Evolutionary conservation across 2,113 vertebrate genomes (phyloP).

Genomic region (Rhinolophus ferrumequinum): DNA sequence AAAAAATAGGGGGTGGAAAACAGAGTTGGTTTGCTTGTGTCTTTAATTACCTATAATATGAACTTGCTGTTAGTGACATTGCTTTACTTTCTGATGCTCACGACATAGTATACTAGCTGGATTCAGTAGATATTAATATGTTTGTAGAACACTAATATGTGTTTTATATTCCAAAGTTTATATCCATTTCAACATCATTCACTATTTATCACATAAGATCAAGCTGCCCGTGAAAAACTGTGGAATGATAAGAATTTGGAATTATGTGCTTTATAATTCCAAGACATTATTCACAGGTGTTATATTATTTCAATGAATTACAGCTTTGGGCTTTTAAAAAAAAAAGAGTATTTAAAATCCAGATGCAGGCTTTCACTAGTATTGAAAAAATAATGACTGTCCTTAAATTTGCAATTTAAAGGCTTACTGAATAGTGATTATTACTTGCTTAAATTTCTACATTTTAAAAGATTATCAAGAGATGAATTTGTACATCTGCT

Average conservation of each 20-base stretch:
- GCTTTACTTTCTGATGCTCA: neutral
- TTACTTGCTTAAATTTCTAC: slow-evolving; percentile 25
- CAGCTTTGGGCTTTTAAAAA: neutral
- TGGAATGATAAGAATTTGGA: neutral
- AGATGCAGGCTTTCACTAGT: slow-evolving; percentile 63
- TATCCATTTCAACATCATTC: neutral
- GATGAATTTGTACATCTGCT: slow-evolving; percentile 47
- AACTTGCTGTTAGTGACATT: neutral
- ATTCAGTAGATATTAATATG: neutral
- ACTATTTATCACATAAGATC: neutral
- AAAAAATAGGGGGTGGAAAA: neutral
- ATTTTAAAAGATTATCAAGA: neutral
- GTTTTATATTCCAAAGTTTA: neutral
- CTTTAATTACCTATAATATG: neutral
- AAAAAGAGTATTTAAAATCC: slow-evolving; percentile 29
- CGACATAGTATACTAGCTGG: rapidly evolving
- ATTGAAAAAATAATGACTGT: neutral
- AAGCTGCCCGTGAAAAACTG: neutral
- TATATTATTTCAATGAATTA: slow-evolving; percentile 35
- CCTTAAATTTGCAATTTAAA: slow-evolving; percentile 46
- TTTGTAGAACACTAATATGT: neutral
- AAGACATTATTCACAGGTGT: slow-evolving; percentile 36
- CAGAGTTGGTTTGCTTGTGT: neutral
- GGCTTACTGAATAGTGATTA: slow-evolving; percentile 38
- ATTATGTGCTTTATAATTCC: neutral